Evolutionary conservation across 2,113 vertebrate species (phyloP), one percentile per base, ranked within the genome.

Genomic region (Eupsittula cactorum): DNA sequence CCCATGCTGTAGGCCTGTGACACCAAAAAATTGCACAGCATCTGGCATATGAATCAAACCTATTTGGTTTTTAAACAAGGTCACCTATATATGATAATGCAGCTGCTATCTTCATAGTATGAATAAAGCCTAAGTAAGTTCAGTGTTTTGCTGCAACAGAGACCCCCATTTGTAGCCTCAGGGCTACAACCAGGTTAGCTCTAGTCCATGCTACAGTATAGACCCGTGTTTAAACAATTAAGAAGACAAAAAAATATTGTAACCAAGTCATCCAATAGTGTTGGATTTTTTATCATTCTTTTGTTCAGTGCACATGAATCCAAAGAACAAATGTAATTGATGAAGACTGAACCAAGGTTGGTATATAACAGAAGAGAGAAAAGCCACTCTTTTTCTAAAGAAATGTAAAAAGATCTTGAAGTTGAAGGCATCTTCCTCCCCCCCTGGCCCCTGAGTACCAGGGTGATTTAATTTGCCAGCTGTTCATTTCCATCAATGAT

Each of bases 401-500:
- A 73, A 80, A 65, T 50, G 17, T 85, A 69, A 93, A 85, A 28
- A 81, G 52, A 75, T 75, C 57, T 94, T 82, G 60, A 71, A 44
- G 21, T 62, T 87, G 80, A 90, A 69, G 35, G 33, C 71, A 55
- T 47, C 46, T 71, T 63, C 33, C 21, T 59, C 57, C 9, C 33
- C 21, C 33, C 13, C 12, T 21, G 33, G 33, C 57, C 1, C 35
- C 10, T 2, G 52, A 31, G 11, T 53, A 68, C 46, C 33, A 78
- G 57, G 7, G 33, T 86, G 76, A 90, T 35, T 90, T 90, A 90
- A 73, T 93, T 94, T 90, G n/a, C 90, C 94, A 97, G 86, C 79
- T 93, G 76, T 89, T 96, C 82, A 49, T 77, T 97, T 96, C 86
- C 85, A 90, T 97, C 85, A 92, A 64, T 92, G 87, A 85, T 85